These are phyloP conservation scores for Otolemur garnettii DNA, from an alignment of 2,113 vertebrate species.

Conservation along the genomic window DNA sequence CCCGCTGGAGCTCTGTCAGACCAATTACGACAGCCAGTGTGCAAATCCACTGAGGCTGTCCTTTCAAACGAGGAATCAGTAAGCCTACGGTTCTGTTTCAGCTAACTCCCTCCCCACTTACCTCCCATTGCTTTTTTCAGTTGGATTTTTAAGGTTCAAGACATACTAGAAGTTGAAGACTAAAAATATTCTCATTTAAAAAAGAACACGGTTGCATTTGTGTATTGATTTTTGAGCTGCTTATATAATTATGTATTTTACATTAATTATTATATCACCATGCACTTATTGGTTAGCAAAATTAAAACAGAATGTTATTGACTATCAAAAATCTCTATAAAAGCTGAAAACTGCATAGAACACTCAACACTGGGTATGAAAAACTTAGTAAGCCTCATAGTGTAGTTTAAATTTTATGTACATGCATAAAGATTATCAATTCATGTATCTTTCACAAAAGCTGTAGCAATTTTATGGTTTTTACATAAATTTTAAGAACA, in stretches of 20 bases:
- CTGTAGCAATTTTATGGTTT: neutral
- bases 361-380: neutral
- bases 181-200: constrained; percentile 21
- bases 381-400: neutral
- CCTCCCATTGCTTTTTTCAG: constrained; percentile 24
- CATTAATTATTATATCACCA: neutral
- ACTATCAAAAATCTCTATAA: neutral
- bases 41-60: neutral
- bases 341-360: neutral
- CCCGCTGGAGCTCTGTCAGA: neutral
- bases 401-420: neutral
- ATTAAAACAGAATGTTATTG: constrained; percentile 53
- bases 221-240: neutral
- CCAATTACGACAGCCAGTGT: neutral
- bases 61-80: neutral
- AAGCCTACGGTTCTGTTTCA: neutral
- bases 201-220: neutral
- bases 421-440: neutral
- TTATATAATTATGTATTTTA: constrained; percentile 50
- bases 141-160: constrained; percentile 37
- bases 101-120: neutral
- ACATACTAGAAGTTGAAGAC: neutral
- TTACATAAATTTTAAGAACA: neutral
- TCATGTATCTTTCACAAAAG: neutral
- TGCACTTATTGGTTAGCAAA: neutral